A percentile compares a stretch with the other conserved stretches of the same genome.
These are phyloP conservation scores for Penelope pileata DNA, from an alignment of 2,113 vertebrate species.

Conservation along the genomic window DNA sequence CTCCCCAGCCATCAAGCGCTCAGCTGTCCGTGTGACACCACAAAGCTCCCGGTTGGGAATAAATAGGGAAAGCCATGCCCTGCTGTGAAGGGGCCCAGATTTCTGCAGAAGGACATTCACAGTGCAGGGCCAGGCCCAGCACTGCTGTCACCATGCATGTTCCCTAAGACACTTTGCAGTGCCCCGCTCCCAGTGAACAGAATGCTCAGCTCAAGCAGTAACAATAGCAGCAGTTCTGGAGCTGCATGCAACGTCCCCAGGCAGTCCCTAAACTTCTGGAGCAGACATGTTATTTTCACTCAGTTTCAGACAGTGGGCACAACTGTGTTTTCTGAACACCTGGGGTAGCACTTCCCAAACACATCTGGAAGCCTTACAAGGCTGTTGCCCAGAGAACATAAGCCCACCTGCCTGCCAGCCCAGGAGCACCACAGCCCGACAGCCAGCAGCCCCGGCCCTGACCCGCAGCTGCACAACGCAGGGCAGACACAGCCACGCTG, in stretches of 20 bases:
- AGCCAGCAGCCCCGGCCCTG: neutral
- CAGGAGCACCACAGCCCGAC: neutral
- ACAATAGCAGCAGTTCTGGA: neutral
- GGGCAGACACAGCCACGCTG: neutral
- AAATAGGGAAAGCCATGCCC: neutral
- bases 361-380: neutral
- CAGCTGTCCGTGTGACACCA: neutral
- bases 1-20: neutral
- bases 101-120: neutral
- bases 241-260: neutral
- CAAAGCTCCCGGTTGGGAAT: neutral
- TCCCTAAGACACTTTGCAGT: neutral
- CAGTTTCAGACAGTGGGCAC: neutral
- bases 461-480: neutral
- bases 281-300: neutral
- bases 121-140: accelerated
- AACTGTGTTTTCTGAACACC: neutral
- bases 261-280: neutral
- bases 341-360: neutral
- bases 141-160: neutral
- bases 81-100: neutral
- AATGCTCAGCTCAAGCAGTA: neutral
- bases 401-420: neutral
- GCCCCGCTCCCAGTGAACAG: neutral
- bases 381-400: neutral